Base-by-base conservation (phyloP, 1,140 invertebrate genomes). In the Drosophila pachea region DNA sequence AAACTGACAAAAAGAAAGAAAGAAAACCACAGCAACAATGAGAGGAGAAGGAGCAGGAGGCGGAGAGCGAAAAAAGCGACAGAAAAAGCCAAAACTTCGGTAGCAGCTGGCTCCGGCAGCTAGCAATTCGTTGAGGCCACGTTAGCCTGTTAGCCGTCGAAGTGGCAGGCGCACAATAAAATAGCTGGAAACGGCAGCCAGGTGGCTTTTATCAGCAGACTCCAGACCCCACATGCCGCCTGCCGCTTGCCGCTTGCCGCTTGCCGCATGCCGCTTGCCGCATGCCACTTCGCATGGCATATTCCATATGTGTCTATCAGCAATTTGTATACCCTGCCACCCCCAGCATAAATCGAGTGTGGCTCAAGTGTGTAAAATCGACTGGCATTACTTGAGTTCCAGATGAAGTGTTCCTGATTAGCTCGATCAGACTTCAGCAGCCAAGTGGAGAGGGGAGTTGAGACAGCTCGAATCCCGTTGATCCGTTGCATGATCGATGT, bases 131-230 rank as follows among this genome's bases (percentile, higher is more conserved):
- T 53, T 64, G 43, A 45, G 55, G 53, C 45, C 45, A 56, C 29
- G 11, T 68, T 62, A 38, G 16, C 22, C 33, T 22, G 42, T 5
- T 38, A n/a, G 35, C 35, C 14, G 35, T 56, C 32, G 22, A 40
- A 48, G 14, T 45, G 49, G 49, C 50, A 42, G 14, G 16, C 5
- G 7, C 5, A 43, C 31, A 45, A 58, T 36, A 54, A 62, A 56
- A 40, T 45, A 50, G 33, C 11, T 22, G 22, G 22, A 22, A 55
- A 29, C 33, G 35, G 36, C 38, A 56, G 60, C 50, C 68, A 70
- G 62, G 38, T 70, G 68, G 54, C 54, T 70, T 65, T 52, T 70
- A 53, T 65, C 68, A 59, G 47, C 45, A 29, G 32, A 35, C 31
- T 8, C 6, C 11, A 31, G 35, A 33, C 32, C 56, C 31, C 54